Base-by-base conservation (phyloP, 2,888 invertebrate genomes). In the Nymphalis c-album region DNA sequence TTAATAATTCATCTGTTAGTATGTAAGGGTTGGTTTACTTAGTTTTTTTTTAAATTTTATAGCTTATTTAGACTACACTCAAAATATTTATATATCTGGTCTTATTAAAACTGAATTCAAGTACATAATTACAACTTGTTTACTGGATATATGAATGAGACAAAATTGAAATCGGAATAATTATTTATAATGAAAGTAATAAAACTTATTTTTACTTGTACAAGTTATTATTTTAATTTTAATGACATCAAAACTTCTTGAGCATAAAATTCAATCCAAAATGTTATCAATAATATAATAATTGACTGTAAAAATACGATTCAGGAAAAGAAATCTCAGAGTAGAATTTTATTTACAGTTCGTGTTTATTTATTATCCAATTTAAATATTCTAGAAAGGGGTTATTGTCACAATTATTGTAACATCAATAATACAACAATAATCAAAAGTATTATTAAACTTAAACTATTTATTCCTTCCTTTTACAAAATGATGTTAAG, bases 401-500 rank as follows among this genome's bases (percentile, higher is more conserved):
- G 66, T 57, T 51, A 53, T 35, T 40, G 53, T 55, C 62, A 61
- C 55, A 68, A 60, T 67, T 63, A 65, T 67, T 70, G 68, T 71
- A 72, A 74, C 71, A 72, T 75, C 76, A 73, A 79, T 79, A 84
- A 85, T 83, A 85, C 86, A 81, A 85, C 85, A 85, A 85, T 84
- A 72, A 67, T 83, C 82, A 85, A 88, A 80, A 84, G 77, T 86
- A 84, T 82, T 86, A 85, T 83, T 90, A 85, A 88, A 88, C 90
- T 91, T 91, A 90, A 88, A 90, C 88, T 91, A 89, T 91, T 91
- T 91, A 90, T 91, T 90, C 83, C 75, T 85, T 88, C 83, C 87
- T 90, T 87, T 88, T 90, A 90, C 90, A 90, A 90, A 90, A 89
- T 86, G 87, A 85, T 84, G 83, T 84, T 84, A 82, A 82, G 88